phyloP scores from a whole-genome alignment of 2,888 invertebrate species.

The Diarsia rubi region DNA sequence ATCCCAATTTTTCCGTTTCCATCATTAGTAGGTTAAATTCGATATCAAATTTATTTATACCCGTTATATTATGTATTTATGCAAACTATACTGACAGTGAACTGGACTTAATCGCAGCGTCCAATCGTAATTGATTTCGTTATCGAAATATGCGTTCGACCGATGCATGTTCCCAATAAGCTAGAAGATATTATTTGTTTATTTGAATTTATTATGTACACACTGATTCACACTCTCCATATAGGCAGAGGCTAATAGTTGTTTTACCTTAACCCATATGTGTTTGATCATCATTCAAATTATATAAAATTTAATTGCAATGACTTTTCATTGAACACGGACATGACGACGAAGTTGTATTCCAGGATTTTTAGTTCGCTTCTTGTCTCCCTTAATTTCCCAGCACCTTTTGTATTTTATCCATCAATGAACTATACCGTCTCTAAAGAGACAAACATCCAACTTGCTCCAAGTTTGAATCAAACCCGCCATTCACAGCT shows the following conservation, averaged over 20 bases:
- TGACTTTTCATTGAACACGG: background rate
- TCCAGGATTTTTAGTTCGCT: too few relatives aligned
- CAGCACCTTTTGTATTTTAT: background rate
- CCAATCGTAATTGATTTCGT: conserved; percentile 78
- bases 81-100: conserved; percentile 77
- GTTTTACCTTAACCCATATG: background rate
- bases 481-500: conserved; percentile 32
- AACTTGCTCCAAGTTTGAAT: conserved; percentile 28
- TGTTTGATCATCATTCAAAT: background rate
- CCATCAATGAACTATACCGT: background rate
- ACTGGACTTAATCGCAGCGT: conserved; percentile 76
- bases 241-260: background rate
- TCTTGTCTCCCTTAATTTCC: background rate
- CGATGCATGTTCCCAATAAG: conserved; percentile 64
- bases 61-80: conserved; percentile 80
- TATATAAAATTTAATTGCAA: background rate
- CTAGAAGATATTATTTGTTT: conserved; percentile 33
- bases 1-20: conserved; percentile 80
- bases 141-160: conserved; percentile 73
- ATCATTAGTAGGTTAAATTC: conserved; percentile 77
- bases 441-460: background rate
- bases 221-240: conserved; percentile 41
- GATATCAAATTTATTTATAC: conserved; percentile 77
- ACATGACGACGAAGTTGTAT: background rate
- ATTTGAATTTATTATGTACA: conserved; percentile 40